Base-by-base conservation (phyloP, 2,888 invertebrate species). In the Tricholauxania praeusta region DNA sequence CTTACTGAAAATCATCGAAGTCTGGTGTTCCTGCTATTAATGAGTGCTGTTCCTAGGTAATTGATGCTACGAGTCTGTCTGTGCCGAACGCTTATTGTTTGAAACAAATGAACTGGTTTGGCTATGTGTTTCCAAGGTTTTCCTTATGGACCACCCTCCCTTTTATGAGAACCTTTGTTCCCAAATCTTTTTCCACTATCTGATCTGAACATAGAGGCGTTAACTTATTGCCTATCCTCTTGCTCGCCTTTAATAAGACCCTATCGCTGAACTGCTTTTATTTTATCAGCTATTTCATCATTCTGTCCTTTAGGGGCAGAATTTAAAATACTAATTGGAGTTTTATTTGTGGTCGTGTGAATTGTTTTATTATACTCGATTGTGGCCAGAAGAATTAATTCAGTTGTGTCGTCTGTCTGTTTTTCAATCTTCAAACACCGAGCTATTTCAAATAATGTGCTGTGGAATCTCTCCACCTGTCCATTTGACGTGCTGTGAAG, bases 401-500 rank as follows among this genome's bases (percentile, higher is more conserved):
- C 71, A 15, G 72, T 52, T 22, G 72, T 74, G 55, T 76, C 69
- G 4, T 64, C 71, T 15, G 72, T 63, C 59, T 57, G 39, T 19
- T 19, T 74, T 57, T 73, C 59, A 15, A 69, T 32, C 59, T 74
- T 74, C 8, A 75, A 15, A 39, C 72, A 74, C 48, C 75, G 70
- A n/a, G 55, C 53, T 32, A 62, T 71, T 15, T 65, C 72, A 39
- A 51, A 12, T 17, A 75, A 60, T 47, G 74, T 75, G 57, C 70
- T 71, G 15, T 73, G 67, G 15, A 77, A 66, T 15, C 71, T 39
- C 15, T 75, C 73, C 19, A 75, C 75, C 64, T 77, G 75, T 12
- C 72, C 72, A n/a, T 72, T 75, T 15, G 74, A 74, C 14, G 62
- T 65, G 22, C 74, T 77, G 51, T 73, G 75, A 22, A 71, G 55